These are phyloP conservation scores for Empis stercorea DNA, from an alignment of 2,888 invertebrate species.

Conservation along the genomic window DNA sequence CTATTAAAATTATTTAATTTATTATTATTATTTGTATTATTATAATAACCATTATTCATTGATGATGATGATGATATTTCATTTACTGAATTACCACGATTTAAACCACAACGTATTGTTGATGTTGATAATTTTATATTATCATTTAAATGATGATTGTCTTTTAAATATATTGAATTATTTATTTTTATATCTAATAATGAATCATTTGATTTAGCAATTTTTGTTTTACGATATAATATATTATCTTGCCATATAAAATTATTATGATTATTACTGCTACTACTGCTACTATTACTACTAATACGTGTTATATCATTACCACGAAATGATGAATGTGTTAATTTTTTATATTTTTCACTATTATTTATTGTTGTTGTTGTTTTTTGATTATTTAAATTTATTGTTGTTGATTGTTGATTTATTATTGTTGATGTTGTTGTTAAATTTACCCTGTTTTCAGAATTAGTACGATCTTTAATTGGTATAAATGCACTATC, in stretches of 20 bases:
- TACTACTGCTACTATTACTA: too few relatives aligned
- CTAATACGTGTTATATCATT: conserved; percentile 29
- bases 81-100: conserved; percentile 23
- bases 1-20: too few relatives aligned
- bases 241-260: conserved; percentile 34
- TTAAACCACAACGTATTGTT: conserved; percentile 23
- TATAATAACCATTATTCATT: too few relatives aligned
- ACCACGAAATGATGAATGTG: conserved; percentile 34
- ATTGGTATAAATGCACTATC: conserved; percentile 36
- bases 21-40: too few relatives aligned
- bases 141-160: conserved; percentile 31
- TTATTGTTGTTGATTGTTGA: background rate
- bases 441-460: conserved; percentile 27
- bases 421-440: too few relatives aligned
- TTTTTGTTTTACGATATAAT: conserved; percentile 35
- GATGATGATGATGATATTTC: too few relatives aligned
- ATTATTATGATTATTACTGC: too few relatives aligned
- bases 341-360: conserved; percentile 35
- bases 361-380: conserved; percentile 10
- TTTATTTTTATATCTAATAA: conserved; percentile 31
- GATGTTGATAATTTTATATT: conserved; percentile 21
- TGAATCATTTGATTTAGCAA: conserved; percentile 36
- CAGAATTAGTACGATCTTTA: conserved; percentile 31
- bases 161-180: conserved; percentile 26
- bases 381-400: too few relatives aligned